Evolutionary conservation across 2,888 invertebrate genomes (phyloP), one percentile per base, ranked within the genome.

Genomic region (Poecilus cupreus): DNA sequence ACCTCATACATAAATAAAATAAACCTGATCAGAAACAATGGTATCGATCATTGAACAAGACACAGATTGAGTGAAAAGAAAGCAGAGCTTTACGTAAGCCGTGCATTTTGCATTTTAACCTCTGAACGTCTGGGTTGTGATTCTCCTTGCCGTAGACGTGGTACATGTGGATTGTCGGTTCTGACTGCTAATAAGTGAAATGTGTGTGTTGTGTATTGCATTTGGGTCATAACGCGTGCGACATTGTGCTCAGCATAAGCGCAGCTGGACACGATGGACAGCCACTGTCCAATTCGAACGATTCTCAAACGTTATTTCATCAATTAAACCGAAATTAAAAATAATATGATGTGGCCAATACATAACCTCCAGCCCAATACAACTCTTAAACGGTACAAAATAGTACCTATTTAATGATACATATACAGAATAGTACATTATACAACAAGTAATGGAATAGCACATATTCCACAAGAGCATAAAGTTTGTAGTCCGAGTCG

Each of bases 151-250:
- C 32, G 32, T 32, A 6, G 46, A 5, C 43, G 13, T 43, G 43
- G 10, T 8, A 5, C 13, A 8, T 46, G 46, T 46, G 13, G 1
- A 10, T 46, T 46, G 46, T 46, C 3, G n/a, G 43, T 43, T 46
- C 13, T n/a, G 46, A 46, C 22, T 57, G 57, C 57, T 57, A 57
- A 57, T 57, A 24, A 57, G 57, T 57, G 22, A 57, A 57, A 57
- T 57, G 57, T 24, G 20, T 18, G 57, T 18, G 32, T 49, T 57
- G 57, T 32, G 20, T 57, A n/a, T 20, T 57, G 22, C 57, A 57
- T 57, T 57, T 57, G 22, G 57, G 57, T 57, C 57, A 57, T 57
- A 22, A 22, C n/a, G 13, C 46, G 57, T 57, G 18, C 57, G 57
- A 57, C 46, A 46, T 46, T 46, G 46, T 46, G 3, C 11, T 46